phyloP scores from a whole-genome alignment of 2,888 invertebrate genomes.

The Melitaea athalia region DNA sequence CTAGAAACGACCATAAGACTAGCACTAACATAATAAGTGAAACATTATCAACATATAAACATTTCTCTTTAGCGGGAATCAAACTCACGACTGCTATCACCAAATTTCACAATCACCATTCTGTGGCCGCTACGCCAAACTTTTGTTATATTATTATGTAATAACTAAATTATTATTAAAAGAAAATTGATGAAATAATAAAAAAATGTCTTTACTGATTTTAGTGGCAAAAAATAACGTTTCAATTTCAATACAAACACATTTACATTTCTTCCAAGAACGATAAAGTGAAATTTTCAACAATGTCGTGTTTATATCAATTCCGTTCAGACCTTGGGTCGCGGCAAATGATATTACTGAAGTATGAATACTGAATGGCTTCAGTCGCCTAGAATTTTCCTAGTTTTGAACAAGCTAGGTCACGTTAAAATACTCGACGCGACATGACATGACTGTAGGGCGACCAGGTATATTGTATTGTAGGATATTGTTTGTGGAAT shows the following conservation, averaged over 20 bases:
- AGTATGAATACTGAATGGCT: neutral
- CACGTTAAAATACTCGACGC: slow-evolving; percentile 24
- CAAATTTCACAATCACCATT: too few relatives aligned
- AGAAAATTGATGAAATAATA: too few relatives aligned
- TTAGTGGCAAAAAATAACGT: neutral
- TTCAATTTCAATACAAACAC: neutral
- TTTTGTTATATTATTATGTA: too few relatives aligned
- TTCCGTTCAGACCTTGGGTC: neutral
- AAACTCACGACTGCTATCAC: too few relatives aligned
- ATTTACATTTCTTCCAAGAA: neutral
- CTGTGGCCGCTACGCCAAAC: too few relatives aligned
- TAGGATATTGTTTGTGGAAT: too few relatives aligned
- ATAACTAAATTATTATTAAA: too few relatives aligned
- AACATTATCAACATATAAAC: too few relatives aligned
- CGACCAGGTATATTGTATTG: slow-evolving; percentile 9
- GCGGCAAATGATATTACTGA: slow-evolving; percentile 1
- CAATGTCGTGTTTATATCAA: neutral
- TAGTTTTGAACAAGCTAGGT: slow-evolving; percentile 29
- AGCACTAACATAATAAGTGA: too few relatives aligned
- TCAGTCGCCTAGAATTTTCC: neutral
- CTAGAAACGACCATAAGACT: too few relatives aligned
- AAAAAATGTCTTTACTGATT: too few relatives aligned
- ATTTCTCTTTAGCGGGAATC: too few relatives aligned
- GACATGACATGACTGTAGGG: slow-evolving; percentile 33
- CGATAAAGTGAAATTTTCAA: neutral